Evolutionary conservation across 2,113 vertebrate genomes (phyloP).

Genomic region (Apodemus sylvaticus): DNA sequence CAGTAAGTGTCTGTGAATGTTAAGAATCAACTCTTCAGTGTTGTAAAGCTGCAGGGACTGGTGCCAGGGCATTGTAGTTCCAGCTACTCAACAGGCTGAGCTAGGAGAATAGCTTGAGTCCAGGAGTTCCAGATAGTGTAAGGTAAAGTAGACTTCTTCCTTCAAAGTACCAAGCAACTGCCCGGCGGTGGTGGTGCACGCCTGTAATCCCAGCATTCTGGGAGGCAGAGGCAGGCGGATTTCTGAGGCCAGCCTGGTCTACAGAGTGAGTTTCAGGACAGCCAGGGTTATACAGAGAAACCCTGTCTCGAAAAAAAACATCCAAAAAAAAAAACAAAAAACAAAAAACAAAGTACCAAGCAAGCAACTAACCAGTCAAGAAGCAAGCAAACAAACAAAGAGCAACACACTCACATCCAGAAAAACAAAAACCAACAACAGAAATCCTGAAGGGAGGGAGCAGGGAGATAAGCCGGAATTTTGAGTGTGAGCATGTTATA

Average conservation of each 20-base stretch:
- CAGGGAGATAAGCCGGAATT: background rate
- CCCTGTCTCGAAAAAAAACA: no score
- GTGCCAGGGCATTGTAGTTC: background rate
- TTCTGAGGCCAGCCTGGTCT: no score
- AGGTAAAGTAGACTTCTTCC: background rate
- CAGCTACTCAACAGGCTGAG: background rate
- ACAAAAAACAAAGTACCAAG: no score
- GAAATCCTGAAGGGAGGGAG: background rate
- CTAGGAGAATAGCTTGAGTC: background rate
- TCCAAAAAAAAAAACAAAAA: no score
- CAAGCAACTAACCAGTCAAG: background rate
- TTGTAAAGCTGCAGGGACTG: background rate
- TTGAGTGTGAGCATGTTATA: constrained; percentile 12
- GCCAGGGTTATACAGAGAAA: no score
- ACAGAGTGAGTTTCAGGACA: no score
- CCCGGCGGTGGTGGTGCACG: no score
- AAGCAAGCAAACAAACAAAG: background rate
- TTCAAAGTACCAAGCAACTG: no score
- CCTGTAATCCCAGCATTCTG: no score
- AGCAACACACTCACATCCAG: background rate
- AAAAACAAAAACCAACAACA: background rate
- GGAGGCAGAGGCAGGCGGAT: no score
- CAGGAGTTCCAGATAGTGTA: background rate
- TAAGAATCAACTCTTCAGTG: constrained; percentile 26
- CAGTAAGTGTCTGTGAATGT: constrained; percentile 1